A percentile compares a stretch with the other conserved stretches of the same genome.
These are phyloP conservation scores for Sycophila sp. DNA, from an alignment of 1,140 invertebrate species.

Conservation along the genomic window DNA sequence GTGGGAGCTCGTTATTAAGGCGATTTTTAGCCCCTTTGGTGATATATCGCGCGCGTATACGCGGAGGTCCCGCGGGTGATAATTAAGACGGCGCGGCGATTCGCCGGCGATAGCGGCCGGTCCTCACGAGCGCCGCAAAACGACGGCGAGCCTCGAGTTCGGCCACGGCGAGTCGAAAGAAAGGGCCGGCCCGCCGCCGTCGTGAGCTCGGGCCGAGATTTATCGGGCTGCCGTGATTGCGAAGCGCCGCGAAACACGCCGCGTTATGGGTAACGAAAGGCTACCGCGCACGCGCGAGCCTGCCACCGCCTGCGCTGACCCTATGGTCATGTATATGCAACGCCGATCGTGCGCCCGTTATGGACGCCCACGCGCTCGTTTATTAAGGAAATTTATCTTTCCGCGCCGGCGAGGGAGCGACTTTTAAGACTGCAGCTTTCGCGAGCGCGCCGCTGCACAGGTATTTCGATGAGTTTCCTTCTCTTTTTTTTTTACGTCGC, in stretches of 20 bases:
- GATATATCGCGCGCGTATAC: conserved; percentile 7
- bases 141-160: conserved; percentile 28
- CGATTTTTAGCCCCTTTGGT: conserved; percentile 2
- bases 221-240: conserved; percentile 62
- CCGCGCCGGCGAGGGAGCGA: conserved; percentile 49
- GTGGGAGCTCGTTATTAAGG: conserved; percentile 30
- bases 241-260: too few species aligned
- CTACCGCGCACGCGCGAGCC: too few species aligned
- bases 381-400: conserved; percentile 64
- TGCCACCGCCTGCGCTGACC: too few species aligned
- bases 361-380: conserved; percentile 58
- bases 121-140: conserved; percentile 46
- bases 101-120: conserved; percentile 48
- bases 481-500: too few species aligned
- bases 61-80: conserved; percentile 43
- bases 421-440: too few species aligned
- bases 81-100: conserved; percentile 59
- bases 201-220: conserved; percentile 57
- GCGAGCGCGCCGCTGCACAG: too few species aligned
- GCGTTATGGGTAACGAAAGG: conserved; percentile 63
- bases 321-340: too few species aligned
- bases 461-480: too few species aligned
- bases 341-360: too few species aligned
- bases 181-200: conserved; percentile 42
- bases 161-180: conserved; percentile 30